phyloP scores from a whole-genome alignment of 2,113 vertebrate genomes.

The Phaetusa simplex region DNA sequence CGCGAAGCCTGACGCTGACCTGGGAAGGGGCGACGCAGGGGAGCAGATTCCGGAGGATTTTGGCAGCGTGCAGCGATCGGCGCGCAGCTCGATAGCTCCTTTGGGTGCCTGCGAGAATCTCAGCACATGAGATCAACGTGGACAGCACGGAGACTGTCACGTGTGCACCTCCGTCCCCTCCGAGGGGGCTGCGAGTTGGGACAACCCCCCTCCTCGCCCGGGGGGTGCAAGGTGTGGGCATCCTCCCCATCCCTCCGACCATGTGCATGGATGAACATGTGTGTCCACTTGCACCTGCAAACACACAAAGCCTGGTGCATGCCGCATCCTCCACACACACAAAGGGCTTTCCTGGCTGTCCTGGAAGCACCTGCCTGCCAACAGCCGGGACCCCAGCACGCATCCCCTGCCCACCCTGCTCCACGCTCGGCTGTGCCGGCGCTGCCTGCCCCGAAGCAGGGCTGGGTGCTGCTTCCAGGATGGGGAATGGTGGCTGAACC shows the following conservation, averaged over 20 bases:
- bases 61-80: neutral
- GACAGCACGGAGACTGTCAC: neutral
- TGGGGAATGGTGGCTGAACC: neutral
- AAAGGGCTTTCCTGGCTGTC: neutral
- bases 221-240: rapidly evolving
- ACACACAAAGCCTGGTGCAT: neutral
- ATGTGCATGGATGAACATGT: rapidly evolving
- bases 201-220: neutral
- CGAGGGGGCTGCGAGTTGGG: neutral
- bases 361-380: neutral
- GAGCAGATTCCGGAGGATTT: slow-evolving; percentile 61
- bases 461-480: neutral
- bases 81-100: slow-evolving; percentile 39
- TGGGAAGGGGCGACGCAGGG: slow-evolving; percentile 55
- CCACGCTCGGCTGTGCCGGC: rapidly evolving
- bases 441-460: neutral
- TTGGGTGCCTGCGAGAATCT: slow-evolving; percentile 47
- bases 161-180: rapidly evolving
- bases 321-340: rapidly evolving
- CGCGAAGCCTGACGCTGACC: slow-evolving; percentile 40
- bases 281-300: rapidly evolving
- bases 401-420: neutral
- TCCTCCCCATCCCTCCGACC: neutral
- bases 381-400: neutral
- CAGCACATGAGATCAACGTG: slow-evolving; percentile 41